These are phyloP conservation scores for Antigone vipio DNA, from an alignment of 2,113 vertebrate species.

Conservation along the genomic window DNA sequence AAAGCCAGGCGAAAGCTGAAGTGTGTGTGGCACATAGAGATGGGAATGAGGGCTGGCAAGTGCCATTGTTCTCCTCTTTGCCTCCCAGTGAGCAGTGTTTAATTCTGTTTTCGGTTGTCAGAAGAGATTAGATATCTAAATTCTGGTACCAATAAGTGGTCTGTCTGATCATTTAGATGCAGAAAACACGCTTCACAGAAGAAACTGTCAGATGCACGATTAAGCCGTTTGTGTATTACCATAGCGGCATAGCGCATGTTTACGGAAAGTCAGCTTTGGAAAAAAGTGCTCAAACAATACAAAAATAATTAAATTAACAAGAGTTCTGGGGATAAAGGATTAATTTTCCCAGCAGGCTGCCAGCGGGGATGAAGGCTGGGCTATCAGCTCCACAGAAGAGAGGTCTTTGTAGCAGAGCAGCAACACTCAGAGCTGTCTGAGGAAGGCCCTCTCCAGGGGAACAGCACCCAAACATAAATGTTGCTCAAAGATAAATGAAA, in stretches of 20 bases:
- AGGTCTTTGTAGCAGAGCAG: neutral
- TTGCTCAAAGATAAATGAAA: neutral
- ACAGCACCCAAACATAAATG: neutral
- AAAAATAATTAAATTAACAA: slow-evolving; percentile 44
- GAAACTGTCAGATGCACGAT: neutral
- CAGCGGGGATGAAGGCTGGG: neutral
- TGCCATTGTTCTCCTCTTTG: slow-evolving; percentile 40
- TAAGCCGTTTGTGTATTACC: neutral
- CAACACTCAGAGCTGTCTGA: neutral
- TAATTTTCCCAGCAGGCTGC: neutral
- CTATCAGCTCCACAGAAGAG: neutral
- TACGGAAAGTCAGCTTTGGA: neutral
- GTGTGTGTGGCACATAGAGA: neutral
- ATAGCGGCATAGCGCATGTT: neutral
- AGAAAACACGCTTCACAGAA: neutral
- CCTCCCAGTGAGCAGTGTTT: neutral
- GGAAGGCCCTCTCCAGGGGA: neutral
- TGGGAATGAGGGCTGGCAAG: slow-evolving; percentile 44
- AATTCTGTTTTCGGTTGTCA: slow-evolving; percentile 27
- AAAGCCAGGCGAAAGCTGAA: neutral
- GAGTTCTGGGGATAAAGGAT: neutral
- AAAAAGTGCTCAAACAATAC: neutral
- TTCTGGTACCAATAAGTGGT: neutral
- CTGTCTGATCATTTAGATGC: neutral
- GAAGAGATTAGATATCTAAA: slow-evolving; percentile 25